phyloP scores from a whole-genome alignment of 1,140 invertebrate genomes.

The Atta texana region DNA sequence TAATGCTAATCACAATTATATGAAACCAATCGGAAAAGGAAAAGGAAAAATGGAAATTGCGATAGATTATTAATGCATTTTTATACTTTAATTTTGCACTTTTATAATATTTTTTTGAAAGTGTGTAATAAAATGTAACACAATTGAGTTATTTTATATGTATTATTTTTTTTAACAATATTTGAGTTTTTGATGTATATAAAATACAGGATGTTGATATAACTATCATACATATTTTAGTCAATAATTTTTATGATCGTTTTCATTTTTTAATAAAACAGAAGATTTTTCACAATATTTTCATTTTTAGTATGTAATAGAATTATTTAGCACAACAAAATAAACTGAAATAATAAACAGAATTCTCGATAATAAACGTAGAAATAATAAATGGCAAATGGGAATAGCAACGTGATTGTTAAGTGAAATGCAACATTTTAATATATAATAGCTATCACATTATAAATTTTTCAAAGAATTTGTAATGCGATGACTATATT shows the following conservation, averaged over 20 bases:
- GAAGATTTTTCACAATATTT: background rate
- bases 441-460: too few species aligned
- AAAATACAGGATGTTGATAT: background rate
- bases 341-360: too few species aligned
- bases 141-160: background rate
- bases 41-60: background rate
- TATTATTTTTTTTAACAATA: background rate
- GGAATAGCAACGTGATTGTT: too few species aligned
- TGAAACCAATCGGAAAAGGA: background rate
- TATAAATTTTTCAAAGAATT: too few species aligned
- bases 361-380: too few species aligned
- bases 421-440: too few species aligned
- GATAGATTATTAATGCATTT: background rate
- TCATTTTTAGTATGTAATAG: background rate
- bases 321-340: background rate
- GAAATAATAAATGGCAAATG: too few species aligned
- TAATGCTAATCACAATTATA: background rate
- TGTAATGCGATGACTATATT: too few species aligned
- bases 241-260: background rate
- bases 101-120: background rate
- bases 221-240: background rate
- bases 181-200: background rate
- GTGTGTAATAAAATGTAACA: constrained; percentile 18
- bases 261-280: background rate
- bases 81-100: constrained; percentile 6